phyloP scores from a whole-genome alignment of 2,888 invertebrate species.

The Pseudococcus viburni region DNA sequence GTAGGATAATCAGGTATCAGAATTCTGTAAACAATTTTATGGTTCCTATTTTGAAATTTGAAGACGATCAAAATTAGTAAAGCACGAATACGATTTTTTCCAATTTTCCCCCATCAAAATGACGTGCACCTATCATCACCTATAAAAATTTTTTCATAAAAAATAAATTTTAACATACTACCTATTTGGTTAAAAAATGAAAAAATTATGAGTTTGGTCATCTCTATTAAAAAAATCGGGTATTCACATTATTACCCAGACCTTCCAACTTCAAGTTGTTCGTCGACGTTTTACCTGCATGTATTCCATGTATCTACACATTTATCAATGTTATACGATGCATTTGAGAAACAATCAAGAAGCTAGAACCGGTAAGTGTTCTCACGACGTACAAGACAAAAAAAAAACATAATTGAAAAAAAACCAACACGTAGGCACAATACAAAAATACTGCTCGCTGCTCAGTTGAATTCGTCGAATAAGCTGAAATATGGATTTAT shows the following conservation, averaged over 20 bases:
- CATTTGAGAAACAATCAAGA: slow-evolving; percentile 10
- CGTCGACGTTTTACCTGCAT: not conserved
- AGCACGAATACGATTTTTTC: no score
- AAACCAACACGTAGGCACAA: not conserved
- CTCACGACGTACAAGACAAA: not conserved
- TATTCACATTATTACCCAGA: no score
- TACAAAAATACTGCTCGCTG: not conserved
- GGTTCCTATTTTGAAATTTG: not conserved
- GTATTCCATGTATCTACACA: not conserved
- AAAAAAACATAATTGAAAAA: not conserved
- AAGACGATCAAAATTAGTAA: no score
- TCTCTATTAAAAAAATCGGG: no score
- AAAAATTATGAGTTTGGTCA: no score
- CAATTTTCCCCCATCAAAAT: no score
- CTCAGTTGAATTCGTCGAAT: not conserved
- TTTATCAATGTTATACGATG: slow-evolving; percentile 28
- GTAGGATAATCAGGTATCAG: not conserved
- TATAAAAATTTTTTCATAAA: no score
- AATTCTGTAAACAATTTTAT: not conserved
- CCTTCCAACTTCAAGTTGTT: not conserved
- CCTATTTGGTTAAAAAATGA: no score
- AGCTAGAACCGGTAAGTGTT: slow-evolving; percentile 15
- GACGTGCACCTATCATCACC: no score
- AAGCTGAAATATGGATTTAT: not conserved
- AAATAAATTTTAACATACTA: no score